These are phyloP conservation scores for Hippocampus guttulatus DNA, from an alignment of 2,113 vertebrate genomes.

Conservation along the genomic window DNA sequence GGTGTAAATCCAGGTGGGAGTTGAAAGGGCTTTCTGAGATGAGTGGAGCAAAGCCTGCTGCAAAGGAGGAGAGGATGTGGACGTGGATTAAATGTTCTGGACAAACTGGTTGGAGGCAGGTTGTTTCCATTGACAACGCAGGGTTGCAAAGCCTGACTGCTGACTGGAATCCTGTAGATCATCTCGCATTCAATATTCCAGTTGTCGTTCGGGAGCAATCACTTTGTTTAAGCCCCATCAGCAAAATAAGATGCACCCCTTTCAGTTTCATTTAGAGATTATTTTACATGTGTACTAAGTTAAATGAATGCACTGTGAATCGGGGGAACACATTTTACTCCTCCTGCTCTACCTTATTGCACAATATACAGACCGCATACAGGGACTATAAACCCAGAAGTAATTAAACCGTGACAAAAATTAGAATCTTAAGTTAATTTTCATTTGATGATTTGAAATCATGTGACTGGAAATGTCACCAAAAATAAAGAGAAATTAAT, in stretches of 20 bases:
- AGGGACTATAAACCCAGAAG: too few species aligned
- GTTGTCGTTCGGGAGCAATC: slow-evolving; percentile 29
- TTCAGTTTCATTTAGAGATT: slow-evolving; percentile 33
- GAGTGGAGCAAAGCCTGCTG: slow-evolving; percentile 41
- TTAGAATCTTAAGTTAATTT: neutral
- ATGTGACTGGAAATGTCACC: neutral
- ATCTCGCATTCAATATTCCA: slow-evolving; percentile 25
- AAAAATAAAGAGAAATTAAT: neutral
- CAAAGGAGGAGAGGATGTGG: slow-evolving; percentile 14
- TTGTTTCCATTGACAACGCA: slow-evolving; percentile 38
- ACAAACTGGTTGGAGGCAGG: slow-evolving; percentile 35
- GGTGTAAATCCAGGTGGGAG: slow-evolving; percentile 39
- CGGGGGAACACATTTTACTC: slow-evolving; percentile 3
- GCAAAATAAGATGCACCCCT: neutral
- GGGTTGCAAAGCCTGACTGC: slow-evolving; percentile 37
- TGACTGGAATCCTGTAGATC: slow-evolving; percentile 57
- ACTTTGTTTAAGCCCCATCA: slow-evolving; percentile 11
- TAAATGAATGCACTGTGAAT: neutral
- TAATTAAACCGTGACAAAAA: too few species aligned
- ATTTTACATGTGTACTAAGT: slow-evolving; percentile 1
- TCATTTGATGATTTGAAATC: neutral
- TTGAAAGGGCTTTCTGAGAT: slow-evolving; percentile 41
- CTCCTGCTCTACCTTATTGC: neutral
- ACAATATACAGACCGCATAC: too few species aligned
- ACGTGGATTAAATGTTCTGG: slow-evolving; percentile 42